Evolutionary conservation across 2,797 vertebrate species (phyloP).

Genomic region (Catostomus latipinnis): DNA sequence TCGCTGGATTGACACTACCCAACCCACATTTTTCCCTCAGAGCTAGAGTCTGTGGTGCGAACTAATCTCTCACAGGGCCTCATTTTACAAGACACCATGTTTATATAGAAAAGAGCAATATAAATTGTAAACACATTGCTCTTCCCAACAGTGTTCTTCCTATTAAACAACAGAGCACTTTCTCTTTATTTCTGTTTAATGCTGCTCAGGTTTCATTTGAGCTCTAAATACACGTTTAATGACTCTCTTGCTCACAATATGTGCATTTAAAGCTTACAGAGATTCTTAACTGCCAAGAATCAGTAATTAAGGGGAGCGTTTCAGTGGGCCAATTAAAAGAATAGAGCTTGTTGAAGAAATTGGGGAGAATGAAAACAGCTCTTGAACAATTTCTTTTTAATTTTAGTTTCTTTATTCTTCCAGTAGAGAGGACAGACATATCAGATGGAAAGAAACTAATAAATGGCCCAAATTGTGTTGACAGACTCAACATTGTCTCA

Average conservation of each 20-base stretch:
- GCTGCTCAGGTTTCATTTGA: slow-evolving; percentile 34
- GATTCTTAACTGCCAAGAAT: slow-evolving; percentile 19
- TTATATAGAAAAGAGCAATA: neutral
- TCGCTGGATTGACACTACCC: no score
- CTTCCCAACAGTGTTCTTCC: slow-evolving; percentile 2
- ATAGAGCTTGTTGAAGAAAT: slow-evolving; percentile 5
- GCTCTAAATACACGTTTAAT: slow-evolving; percentile 26
- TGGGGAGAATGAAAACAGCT: neutral
- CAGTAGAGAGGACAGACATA: neutral
- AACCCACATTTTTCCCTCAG: no score
- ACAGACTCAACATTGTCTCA: neutral
- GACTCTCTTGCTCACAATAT: slow-evolving; percentile 14
- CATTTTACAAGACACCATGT: no score
- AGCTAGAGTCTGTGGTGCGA: no score
- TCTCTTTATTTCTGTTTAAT: slow-evolving; percentile 8
- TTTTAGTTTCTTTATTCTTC: neutral
- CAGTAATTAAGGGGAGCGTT: slow-evolving; percentile 32
- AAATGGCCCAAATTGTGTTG: neutral
- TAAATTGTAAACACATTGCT: neutral
- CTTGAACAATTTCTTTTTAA: neutral
- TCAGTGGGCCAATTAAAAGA: slow-evolving; percentile 22
- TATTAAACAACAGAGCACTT: slow-evolving; percentile 23
- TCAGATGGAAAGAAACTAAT: neutral
- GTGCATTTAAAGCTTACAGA: slow-evolving; percentile 29
- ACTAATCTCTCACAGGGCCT: no score